phyloP scores from a whole-genome alignment of 2,113 vertebrate species.

The Reinhardtius hippoglossoides region DNA sequence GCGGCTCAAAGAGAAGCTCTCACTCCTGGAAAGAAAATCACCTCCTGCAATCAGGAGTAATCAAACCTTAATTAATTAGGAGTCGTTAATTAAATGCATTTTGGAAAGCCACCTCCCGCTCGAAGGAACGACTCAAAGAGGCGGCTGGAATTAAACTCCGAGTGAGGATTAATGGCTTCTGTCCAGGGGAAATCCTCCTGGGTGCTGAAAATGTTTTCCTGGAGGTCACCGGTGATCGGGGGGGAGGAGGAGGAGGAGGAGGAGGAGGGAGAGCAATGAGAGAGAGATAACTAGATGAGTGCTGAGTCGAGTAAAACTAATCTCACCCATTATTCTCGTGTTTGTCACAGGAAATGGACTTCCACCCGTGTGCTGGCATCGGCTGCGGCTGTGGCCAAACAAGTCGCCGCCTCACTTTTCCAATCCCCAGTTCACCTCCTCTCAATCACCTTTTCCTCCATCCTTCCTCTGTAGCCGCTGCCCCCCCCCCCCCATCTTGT shows the following conservation, averaged over 20 bases:
- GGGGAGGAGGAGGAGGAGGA: not conserved
- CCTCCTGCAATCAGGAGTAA: slow-evolving; percentile 15
- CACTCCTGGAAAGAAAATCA: not conserved
- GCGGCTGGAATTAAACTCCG: slow-evolving; percentile 30
- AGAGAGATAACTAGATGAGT: slow-evolving; percentile 5
- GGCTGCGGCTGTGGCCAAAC: not conserved
- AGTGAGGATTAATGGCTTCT: slow-evolving; percentile 57
- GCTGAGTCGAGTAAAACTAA: slow-evolving; percentile 20
- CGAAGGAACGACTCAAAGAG: slow-evolving; percentile 43
- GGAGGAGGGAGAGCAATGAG: not conserved
- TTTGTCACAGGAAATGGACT: slow-evolving; percentile 15
- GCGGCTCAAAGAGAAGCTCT: too few species aligned
- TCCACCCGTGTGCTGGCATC: not conserved
- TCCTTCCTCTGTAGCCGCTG: not conserved
- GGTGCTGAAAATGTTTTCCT: slow-evolving; percentile 38
- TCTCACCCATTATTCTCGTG: slow-evolving; percentile 7
- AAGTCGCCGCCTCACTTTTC: not conserved
- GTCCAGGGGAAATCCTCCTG: slow-evolving; percentile 48
- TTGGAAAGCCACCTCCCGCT: not conserved
- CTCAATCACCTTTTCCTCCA: not conserved
- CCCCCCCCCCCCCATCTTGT: not conserved
- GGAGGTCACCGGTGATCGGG: slow-evolving; percentile 54
- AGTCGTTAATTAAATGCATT: slow-evolving; percentile 39
- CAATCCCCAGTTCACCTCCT: not conserved
- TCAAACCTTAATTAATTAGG: slow-evolving; percentile 46